Base-by-base conservation (phyloP, 2,113 vertebrate species). In the Machaerirhynchus nigripectus region DNA sequence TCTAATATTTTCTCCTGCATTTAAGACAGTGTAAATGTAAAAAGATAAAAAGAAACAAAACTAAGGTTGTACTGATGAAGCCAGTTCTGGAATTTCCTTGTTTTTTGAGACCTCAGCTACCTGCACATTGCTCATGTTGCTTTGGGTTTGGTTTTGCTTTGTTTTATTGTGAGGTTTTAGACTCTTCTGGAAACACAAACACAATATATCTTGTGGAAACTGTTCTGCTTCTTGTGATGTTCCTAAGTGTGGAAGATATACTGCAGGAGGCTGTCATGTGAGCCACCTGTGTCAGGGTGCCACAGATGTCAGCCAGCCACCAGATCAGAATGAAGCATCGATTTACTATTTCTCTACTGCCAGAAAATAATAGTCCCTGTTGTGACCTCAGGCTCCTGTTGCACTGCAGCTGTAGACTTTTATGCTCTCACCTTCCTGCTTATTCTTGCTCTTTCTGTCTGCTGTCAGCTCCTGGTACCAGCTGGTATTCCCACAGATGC, bases 51-150 rank as follows among this genome's bases (percentile, higher is more conserved):
- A 55, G 19, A 69, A 50, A 50, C 3, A 7, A 76, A 73, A 44
- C 8, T 27, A 31, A 53, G 13, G 2, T 49, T 44, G 4, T 56
- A 15, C 16, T 30, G 14, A 40, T 37, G 8, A 57, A 76, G 12
- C 18, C 3, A 75, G 0, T 55, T 63, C 30, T 74, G 19, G 12
- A 12, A 35, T 16, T 44, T 73, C 15, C 22, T 40, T 60, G 12
- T 23, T 61, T 61, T 81, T 50, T 59, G 44, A 64, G 11, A 60
- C 26, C 20, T 42, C 4, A 3, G 7, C 13, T 47, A 2, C 27
- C 23, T 37, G 16, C 37, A 37, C 23, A 13, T 4, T 55, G 20
- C 2, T 5, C 3, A 1, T 20, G 30, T 20, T 30, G 27, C 4
- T 63, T 37, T 55, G 21, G 15, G 13, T 68, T 13, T 52, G 24